A percentile compares a stretch with the other conserved stretches of the same genome.
phyloP scores from a whole-genome alignment of 2,797 vertebrate species.

The Catharus ustulatus region DNA sequence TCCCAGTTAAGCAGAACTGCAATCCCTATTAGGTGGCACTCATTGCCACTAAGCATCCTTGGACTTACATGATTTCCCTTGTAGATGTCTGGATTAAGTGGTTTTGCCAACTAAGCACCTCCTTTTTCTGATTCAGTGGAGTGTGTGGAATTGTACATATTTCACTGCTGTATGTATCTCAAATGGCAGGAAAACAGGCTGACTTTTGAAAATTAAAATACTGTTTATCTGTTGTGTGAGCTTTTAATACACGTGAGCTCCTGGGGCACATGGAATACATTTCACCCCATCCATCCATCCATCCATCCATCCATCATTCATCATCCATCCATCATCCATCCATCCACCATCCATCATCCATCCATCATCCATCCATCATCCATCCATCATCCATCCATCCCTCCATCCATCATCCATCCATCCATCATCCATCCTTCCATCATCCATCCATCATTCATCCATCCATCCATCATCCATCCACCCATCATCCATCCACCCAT shows the following conservation, averaged over 20 bases:
- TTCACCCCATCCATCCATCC: background rate
- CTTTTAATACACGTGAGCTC: constrained; percentile 7
- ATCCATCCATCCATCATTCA: too few species aligned
- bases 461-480: too few species aligned
- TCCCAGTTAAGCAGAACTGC: constrained; percentile 70
- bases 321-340: background rate
- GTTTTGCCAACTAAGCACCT: constrained; percentile 73
- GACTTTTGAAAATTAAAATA: constrained; percentile 29
- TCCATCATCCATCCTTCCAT: too few species aligned
- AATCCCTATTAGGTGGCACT: constrained; percentile 65
- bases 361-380: too few species aligned
- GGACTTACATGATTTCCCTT: constrained; percentile 67
- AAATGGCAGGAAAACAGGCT: background rate
- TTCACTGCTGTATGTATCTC: background rate
- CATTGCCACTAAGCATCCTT: constrained; percentile 60
- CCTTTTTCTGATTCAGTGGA: constrained; percentile 28
- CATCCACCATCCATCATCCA: background rate
- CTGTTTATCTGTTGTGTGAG: constrained; percentile 8
- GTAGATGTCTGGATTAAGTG: constrained; percentile 74
- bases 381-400: too few species aligned
- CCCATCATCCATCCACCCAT: too few species aligned
- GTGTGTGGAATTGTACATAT: background rate
- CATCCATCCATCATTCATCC: too few species aligned
- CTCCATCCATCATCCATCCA: too few species aligned
- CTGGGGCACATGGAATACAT: background rate